These are phyloP conservation scores for Masticophis lateralis DNA, from an alignment of 2,797 vertebrate species.

Conservation along the genomic window DNA sequence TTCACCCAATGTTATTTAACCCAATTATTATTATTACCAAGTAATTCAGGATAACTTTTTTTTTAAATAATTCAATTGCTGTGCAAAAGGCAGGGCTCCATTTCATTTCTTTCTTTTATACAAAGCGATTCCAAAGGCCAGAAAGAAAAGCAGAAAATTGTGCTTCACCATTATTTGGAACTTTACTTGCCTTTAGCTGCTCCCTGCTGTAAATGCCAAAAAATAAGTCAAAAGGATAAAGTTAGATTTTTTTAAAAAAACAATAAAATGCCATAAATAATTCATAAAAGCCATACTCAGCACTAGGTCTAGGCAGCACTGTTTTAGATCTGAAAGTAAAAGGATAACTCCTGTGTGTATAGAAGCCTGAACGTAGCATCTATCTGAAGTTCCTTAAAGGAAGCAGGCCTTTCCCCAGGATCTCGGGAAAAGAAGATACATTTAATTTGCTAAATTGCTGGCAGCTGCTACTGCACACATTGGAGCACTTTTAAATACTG, in stretches of 20 bases:
- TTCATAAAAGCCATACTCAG: background rate
- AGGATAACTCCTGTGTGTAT: background rate
- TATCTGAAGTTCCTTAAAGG: background rate
- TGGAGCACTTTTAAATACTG: no score
- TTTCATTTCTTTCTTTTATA: background rate
- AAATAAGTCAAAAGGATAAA: background rate
- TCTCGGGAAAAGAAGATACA: background rate
- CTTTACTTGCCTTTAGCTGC: background rate
- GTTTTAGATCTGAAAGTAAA: background rate
- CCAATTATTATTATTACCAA: background rate
- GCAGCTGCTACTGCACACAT: background rate
- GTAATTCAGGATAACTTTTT: background rate
- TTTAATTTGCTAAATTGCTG: background rate
- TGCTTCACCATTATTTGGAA: background rate
- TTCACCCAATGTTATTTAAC: background rate
- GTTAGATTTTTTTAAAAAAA: background rate
- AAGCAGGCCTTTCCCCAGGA: background rate
- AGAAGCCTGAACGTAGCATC: background rate
- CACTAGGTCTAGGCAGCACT: background rate
- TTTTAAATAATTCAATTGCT: background rate
- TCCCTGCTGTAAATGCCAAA: background rate
- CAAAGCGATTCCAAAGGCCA: background rate
- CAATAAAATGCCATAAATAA: background rate
- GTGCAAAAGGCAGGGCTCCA: background rate
- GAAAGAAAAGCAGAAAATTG: background rate